Evolutionary conservation across 2,888 invertebrate species (phyloP).

Genomic region (Meteorus colon): DNA sequence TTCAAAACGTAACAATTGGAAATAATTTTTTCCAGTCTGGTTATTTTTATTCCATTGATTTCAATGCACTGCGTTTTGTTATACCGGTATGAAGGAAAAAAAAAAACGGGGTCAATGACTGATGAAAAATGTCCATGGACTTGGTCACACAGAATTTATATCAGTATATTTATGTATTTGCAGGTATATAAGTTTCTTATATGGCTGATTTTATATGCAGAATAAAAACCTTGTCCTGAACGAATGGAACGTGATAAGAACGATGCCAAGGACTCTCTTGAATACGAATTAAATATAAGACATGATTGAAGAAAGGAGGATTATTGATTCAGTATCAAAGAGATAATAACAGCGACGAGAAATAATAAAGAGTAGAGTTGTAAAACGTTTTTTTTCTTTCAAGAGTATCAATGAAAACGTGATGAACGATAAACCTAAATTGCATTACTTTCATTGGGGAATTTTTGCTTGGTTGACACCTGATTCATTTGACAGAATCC

Average conservation of each 20-base stretch:
- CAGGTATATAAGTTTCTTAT: not conserved
- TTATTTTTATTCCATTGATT: not conserved
- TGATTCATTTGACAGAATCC: too few relatives aligned
- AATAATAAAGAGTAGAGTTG: too few relatives aligned
- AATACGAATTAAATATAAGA: not conserved
- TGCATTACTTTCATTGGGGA: too few relatives aligned
- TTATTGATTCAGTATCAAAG: not conserved
- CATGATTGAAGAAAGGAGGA: not conserved
- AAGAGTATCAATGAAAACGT: too few relatives aligned
- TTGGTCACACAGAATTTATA: slow-evolving; percentile 10
- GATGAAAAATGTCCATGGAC: slow-evolving; percentile 24
- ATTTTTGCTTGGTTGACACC: too few relatives aligned
- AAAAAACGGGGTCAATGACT: slow-evolving; percentile 29
- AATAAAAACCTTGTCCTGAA: slow-evolving; percentile 8
- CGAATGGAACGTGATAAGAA: slow-evolving; percentile 3
- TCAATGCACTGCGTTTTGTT: too few relatives aligned
- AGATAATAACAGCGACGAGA: not conserved
- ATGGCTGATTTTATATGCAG: slow-evolving; percentile 4
- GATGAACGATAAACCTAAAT: too few relatives aligned
- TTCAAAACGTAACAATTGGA: not conserved
- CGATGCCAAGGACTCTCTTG: slow-evolving; percentile 1
- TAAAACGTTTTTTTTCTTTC: too few relatives aligned
- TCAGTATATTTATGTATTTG: not conserved
- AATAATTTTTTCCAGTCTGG: not conserved
- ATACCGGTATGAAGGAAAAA: not conserved